Conservation (phyloP, 2,113 vertebrate genomes). For the Megatriorchis doriae region DNA sequence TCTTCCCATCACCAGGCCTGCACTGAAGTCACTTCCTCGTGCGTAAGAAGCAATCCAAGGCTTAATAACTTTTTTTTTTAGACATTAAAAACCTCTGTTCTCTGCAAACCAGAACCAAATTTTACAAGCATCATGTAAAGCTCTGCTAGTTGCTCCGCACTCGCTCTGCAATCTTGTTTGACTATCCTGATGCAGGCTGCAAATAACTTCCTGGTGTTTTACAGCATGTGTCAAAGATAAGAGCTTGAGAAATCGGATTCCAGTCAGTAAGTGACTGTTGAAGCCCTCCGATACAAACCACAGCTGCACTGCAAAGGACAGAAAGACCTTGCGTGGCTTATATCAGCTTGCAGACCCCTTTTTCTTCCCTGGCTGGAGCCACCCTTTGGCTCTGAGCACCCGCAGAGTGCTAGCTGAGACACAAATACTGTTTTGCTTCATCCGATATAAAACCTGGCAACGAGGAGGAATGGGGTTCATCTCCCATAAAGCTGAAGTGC, state of each 20-base stretch:
- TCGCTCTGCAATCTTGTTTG: background rate
- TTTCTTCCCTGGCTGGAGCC: background rate
- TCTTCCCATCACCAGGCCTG: background rate
- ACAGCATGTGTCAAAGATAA: background rate
- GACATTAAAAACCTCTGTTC: background rate
- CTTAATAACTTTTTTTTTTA: background rate
- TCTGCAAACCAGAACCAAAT: background rate
- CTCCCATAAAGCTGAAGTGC: background rate
- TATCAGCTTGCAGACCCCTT: background rate
- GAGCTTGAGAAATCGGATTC: background rate
- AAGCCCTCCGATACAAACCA: background rate
- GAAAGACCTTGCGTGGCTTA: background rate
- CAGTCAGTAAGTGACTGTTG: background rate
- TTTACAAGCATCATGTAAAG: background rate
- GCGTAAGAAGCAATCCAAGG: background rate
- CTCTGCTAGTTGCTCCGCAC: background rate
- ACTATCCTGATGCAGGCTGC: background rate
- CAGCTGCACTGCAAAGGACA: background rate
- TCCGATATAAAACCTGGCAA: background rate
- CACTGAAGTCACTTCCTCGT: background rate
- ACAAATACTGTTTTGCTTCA: background rate
- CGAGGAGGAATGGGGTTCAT: background rate
- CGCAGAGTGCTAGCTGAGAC: rapidly evolving
- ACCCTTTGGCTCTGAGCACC: background rate
- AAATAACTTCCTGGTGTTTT: background rate